Conservation (phyloP, 2,113 vertebrate species). For the Craseonycteris thonglongyai region DNA sequence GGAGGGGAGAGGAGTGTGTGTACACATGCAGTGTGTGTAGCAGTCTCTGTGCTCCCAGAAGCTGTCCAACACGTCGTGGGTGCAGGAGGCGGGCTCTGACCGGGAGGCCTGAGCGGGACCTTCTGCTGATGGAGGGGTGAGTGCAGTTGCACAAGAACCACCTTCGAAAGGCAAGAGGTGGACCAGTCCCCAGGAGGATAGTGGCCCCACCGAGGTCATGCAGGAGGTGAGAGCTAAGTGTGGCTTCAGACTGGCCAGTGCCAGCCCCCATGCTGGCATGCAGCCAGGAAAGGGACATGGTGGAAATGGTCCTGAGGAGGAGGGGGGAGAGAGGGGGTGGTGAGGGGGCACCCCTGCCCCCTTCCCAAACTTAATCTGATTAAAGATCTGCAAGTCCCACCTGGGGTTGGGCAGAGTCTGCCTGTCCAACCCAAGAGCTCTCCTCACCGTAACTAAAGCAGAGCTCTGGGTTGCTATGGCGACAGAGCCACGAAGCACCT, state of each 20-base stretch:
- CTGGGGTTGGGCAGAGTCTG: conserved; percentile 74
- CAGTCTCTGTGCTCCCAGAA: accelerated
- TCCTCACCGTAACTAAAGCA: conserved; percentile 73
- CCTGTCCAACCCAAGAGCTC: background rate
- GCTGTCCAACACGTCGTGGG: background rate
- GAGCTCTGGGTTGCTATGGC: conserved; percentile 81
- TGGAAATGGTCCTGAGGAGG: background rate
- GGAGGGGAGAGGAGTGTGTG: background rate
- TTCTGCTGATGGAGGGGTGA: background rate
- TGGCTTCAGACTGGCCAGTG: background rate
- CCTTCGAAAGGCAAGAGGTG: background rate
- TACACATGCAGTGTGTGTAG: too few relatives aligned
- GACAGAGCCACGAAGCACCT: conserved; percentile 70
- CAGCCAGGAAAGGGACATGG: background rate
- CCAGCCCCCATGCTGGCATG: accelerated
- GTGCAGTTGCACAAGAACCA: background rate
- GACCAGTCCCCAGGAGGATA: background rate
- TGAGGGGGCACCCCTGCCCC: background rate
- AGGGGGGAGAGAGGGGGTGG: background rate
- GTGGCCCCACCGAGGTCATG: background rate
- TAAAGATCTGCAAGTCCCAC: conserved; percentile 78
- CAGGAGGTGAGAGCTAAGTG: background rate
- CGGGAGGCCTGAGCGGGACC: background rate
- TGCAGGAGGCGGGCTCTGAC: background rate
- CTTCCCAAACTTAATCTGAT: conserved; percentile 75